These are phyloP conservation scores for Micrastur ruficollis DNA, from an alignment of 2,797 vertebrate genomes.

Conservation along the genomic window DNA sequence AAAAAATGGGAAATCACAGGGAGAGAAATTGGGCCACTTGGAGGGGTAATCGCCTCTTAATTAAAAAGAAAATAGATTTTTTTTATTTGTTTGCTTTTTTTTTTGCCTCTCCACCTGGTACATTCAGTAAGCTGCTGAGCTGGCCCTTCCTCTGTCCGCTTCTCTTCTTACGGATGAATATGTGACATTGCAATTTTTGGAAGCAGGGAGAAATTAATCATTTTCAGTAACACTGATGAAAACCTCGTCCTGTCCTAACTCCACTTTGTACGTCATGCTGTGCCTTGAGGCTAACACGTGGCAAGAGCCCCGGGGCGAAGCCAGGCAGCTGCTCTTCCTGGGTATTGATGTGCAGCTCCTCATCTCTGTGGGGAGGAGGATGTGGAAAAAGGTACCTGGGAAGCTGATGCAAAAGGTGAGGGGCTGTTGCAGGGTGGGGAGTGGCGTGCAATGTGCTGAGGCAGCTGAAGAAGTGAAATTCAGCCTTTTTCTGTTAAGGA, in stretches of 20 bases:
- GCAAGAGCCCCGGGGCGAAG: accelerated
- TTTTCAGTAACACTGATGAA: accelerated
- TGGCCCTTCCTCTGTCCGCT: neutral
- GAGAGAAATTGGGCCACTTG: neutral
- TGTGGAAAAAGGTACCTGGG: neutral
- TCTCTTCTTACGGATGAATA: accelerated
- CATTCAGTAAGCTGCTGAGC: neutral
- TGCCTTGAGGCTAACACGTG: neutral
- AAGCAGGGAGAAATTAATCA: accelerated
- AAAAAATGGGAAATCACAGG: neutral
- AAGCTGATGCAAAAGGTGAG: neutral
- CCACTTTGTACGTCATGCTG: accelerated
- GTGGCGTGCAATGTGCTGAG: neutral
- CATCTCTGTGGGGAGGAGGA: neutral
- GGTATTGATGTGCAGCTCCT: neutral
- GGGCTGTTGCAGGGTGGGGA: neutral
- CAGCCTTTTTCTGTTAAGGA: neutral
- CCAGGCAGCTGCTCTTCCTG: neutral
- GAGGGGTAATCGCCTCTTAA: neutral
- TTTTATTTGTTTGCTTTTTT: neutral
- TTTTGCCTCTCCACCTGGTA: neutral
- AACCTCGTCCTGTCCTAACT: neutral
- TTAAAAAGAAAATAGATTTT: neutral
- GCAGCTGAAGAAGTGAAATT: neutral
- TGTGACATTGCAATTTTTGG: neutral